Conservation (phyloP, 2,888 invertebrate genomes). For the Apoda limacodes region DNA sequence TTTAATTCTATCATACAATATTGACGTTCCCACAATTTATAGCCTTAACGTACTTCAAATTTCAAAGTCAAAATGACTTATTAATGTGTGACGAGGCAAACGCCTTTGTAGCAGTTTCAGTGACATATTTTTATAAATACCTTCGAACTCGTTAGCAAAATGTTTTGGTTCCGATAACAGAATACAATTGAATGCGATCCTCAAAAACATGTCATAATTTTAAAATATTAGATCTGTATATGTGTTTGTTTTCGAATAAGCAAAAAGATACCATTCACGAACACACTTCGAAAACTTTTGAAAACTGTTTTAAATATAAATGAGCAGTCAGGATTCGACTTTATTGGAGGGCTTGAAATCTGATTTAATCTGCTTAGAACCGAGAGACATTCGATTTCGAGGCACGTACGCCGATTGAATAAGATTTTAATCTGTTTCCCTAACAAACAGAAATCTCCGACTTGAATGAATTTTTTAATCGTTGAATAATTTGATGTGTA, state of each 20-base stretch:
- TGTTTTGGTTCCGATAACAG: conserved; percentile 46
- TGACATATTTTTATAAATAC: conserved; percentile 58
- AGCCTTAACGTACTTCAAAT: conserved; percentile 45
- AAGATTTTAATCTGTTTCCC: conserved; percentile 58
- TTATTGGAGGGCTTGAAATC: conserved; percentile 40
- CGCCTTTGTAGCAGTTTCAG: conserved; percentile 37
- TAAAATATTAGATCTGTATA: conserved; percentile 12
- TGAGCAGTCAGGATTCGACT: conserved; percentile 29
- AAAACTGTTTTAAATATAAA: conserved; percentile 37
- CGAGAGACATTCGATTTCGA: conserved; percentile 48
- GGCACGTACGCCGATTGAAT: conserved; percentile 57
- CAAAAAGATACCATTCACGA: conserved; percentile 31
- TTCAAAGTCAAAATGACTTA: conserved; percentile 61
- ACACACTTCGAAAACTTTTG: conserved; percentile 28
- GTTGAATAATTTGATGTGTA: conserved; percentile 57
- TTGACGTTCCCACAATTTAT: conserved; percentile 65
- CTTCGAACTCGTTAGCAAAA: conserved; percentile 53
- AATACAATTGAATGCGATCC: conserved; percentile 65
- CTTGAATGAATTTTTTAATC: conserved; percentile 43
- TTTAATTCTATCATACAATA: conserved; percentile 67
- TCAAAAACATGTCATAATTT: conserved; percentile 58
- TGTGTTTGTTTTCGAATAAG: conserved; percentile 27
- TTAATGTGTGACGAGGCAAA: conserved; percentile 67
- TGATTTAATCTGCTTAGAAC: conserved; percentile 57
- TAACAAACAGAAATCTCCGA: conserved; percentile 37